Percentiles rank a stretch among this genome's conserved stretches.
phyloP scores from a whole-genome alignment of 2,888 invertebrate genomes.

The Incurvaria masculella region DNA sequence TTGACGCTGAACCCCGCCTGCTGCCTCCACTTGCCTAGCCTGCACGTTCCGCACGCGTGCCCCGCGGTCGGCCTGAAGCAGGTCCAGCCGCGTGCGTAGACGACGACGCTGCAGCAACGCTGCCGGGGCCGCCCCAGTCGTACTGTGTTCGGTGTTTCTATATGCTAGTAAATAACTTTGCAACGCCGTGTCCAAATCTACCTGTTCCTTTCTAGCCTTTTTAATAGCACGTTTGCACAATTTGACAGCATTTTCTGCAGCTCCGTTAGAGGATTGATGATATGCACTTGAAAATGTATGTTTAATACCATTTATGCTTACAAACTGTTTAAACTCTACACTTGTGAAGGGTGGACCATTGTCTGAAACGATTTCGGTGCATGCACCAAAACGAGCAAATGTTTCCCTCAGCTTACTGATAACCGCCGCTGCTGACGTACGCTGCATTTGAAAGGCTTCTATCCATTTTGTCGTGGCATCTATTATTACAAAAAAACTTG shows the following conservation, averaged over 20 bases:
- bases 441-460: neutral
- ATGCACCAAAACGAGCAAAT: neutral
- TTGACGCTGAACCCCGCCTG: neutral
- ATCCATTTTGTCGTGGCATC: conserved; percentile 2
- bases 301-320: neutral
- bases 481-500: neutral
- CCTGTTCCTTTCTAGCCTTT: conserved; percentile 1
- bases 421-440: neutral
- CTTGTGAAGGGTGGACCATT: conserved; percentile 3
- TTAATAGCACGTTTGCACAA: conserved; percentile 5
- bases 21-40: neutral
- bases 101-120: neutral
- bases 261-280: neutral
- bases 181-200: neutral
- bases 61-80: neutral
- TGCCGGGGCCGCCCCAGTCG: conserved; percentile 2
- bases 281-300: neutral
- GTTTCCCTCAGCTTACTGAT: neutral
- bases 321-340: neutral
- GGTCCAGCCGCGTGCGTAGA: conserved; percentile 2
- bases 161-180: conserved; percentile 3
- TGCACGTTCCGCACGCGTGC: neutral
- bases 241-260: conserved; percentile 1
- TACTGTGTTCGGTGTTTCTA: neutral
- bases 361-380: neutral